A percentile compares a stretch with the other conserved stretches of the same genome.
phyloP scores from a whole-genome alignment of 2,888 invertebrate species.

The Hydrotaea cyrtoneurina region DNA sequence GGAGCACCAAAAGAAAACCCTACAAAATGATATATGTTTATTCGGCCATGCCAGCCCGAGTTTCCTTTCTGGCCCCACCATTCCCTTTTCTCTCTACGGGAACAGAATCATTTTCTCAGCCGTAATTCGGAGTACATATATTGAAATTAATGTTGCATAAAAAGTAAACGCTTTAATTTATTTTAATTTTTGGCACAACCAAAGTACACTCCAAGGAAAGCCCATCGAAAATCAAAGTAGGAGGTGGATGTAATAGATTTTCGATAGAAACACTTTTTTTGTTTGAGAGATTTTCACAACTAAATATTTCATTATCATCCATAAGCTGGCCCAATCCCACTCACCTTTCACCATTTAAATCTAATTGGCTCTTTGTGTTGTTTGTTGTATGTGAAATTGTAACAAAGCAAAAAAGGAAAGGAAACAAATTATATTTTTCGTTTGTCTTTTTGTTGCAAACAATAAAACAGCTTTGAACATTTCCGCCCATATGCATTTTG shows the following conservation, averaged over 20 bases:
- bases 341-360: not conserved
- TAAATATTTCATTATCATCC: too few species aligned
- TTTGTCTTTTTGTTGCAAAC: too few species aligned
- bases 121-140: slow-evolving; percentile 1
- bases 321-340: not conserved
- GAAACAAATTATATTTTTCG: slow-evolving; percentile 22
- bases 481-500: not conserved
- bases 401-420: slow-evolving; percentile 5
- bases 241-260: not conserved
- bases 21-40: slow-evolving; percentile 54
- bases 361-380: not conserved
- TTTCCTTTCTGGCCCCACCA: not conserved
- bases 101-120: not conserved
- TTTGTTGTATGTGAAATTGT: not conserved
- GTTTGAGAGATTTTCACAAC: too few species aligned
- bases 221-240: too few species aligned
- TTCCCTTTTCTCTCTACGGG: not conserved
- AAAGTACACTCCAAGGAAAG: not conserved
- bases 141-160: slow-evolving; percentile 51
- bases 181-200: slow-evolving; percentile 32
- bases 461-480: not conserved
- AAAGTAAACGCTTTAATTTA: slow-evolving; percentile 39
- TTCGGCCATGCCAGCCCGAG: slow-evolving; percentile 20
- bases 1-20: not conserved
- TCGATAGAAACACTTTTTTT: too few species aligned